A percentile compares a stretch with the other conserved stretches of the same genome.
Evolutionary conservation across 2,888 invertebrate genomes (phyloP).

Genomic region (Rhagonycha lutea): DNA sequence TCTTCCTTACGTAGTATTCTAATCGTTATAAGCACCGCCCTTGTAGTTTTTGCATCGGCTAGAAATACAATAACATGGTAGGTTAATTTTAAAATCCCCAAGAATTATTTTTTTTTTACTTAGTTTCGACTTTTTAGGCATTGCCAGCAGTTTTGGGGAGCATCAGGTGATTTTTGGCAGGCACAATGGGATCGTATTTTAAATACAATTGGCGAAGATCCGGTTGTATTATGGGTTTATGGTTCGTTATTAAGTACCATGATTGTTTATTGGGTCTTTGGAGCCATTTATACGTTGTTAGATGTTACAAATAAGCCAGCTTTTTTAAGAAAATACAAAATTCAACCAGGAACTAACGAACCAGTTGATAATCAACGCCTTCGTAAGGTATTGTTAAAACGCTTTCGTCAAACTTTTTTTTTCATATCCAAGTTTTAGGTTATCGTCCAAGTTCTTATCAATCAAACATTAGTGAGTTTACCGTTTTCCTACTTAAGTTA

Average conservation of each 20-base stretch:
- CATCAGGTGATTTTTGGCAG: constrained; percentile 85
- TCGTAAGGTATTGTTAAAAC: constrained; percentile 56
- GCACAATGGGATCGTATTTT: constrained; percentile 78
- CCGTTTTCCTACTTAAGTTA: constrained; percentile 67
- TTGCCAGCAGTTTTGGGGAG: constrained; percentile 81
- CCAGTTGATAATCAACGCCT: constrained; percentile 69
- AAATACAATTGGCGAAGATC: constrained; percentile 68
- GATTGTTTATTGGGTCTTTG: constrained; percentile 75
- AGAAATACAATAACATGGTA: constrained; percentile 82
- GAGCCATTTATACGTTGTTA: constrained; percentile 73
- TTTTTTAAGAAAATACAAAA: constrained; percentile 75
- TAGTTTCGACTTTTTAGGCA: constrained; percentile 63
- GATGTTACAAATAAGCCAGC: constrained; percentile 77
- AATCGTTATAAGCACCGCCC: constrained; percentile 74
- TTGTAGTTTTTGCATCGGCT: constrained; percentile 75
- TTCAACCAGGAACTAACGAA: constrained; percentile 80
- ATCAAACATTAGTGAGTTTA: constrained; percentile 73
- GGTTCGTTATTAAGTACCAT: constrained; percentile 67
- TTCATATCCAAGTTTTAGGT: constrained; percentile 55
- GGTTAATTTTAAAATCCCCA: constrained; percentile 29
- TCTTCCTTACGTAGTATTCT: constrained; percentile 69
- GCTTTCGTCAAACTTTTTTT: background rate
- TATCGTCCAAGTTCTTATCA: constrained; percentile 70
- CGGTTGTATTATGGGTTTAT: constrained; percentile 66
- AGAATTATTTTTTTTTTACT: background rate